These are phyloP conservation scores for Pristionchus maxplancki DNA, from an alignment of 2,888 invertebrate species.

Conservation along the genomic window DNA sequence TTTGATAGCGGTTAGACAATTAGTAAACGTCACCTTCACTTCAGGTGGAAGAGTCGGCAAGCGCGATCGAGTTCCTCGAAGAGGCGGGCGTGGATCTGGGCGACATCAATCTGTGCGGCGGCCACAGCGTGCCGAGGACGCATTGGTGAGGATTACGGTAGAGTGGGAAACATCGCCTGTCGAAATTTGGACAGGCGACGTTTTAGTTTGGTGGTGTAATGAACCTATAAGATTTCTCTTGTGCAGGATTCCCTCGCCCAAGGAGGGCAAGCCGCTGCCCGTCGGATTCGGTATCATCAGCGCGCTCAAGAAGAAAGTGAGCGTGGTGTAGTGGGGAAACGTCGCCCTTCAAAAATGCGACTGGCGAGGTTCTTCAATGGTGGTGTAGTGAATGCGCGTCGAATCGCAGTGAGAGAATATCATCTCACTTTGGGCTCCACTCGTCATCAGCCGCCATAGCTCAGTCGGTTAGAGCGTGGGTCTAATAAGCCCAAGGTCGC, in stretches of 20 bases:
- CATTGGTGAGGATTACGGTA: conserved; percentile 72
- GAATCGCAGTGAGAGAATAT: too few species aligned
- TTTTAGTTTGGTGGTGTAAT: background rate
- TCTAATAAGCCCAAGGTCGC: conserved; percentile 61
- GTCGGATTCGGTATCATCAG: conserved; percentile 77
- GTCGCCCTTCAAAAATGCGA: background rate
- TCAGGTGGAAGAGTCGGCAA: conserved; percentile 65
- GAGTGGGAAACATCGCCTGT: background rate
- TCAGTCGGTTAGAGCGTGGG: conserved; percentile 61
- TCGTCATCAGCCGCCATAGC: conserved; percentile 52
- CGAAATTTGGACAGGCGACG: background rate
- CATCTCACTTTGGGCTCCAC: background rate
- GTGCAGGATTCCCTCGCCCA: conserved; percentile 77
- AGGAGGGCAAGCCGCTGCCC: conserved; percentile 76
- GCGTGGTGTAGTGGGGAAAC: background rate
- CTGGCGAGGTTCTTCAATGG: background rate
- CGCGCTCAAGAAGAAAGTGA: conserved; percentile 63
- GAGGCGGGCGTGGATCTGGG: conserved; percentile 72
- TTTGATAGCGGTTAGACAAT: background rate
- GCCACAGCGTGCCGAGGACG: conserved; percentile 75
- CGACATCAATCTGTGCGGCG: conserved; percentile 77
- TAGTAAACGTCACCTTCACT: background rate
- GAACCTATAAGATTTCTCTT: too few species aligned
- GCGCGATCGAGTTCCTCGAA: conserved; percentile 69
- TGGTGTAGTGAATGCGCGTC: background rate